Evolutionary conservation across 2,888 invertebrate species (phyloP), one percentile per base, ranked within the genome.

Genomic region (Apodemia zela): DNA sequence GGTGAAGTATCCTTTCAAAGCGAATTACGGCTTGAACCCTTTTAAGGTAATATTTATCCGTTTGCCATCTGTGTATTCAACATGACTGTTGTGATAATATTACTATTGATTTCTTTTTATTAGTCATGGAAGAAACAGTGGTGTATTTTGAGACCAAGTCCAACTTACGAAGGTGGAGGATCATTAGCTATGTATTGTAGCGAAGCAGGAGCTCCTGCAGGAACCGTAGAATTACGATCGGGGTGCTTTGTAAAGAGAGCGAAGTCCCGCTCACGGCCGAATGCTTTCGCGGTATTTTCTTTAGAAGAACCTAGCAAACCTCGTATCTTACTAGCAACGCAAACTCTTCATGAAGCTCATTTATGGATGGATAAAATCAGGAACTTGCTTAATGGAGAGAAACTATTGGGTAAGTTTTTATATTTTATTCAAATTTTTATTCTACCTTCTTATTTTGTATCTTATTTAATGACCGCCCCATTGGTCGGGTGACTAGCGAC

Each of bases 231-330:
- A 59, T 82, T 95, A 65, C 94, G 94, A 0, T 78, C 91, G 18
- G 93, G 93, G 58, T 93, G 94, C 61, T 84, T 93, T 33, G 89
- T 95, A 35, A 93, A 93, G 66, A 85, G 95, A 64, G 93, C 95
- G 4, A 94, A 94, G 73, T 95, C 95, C 17, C 93, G 94, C 71
- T 93, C 95, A 3, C 94, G 95, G 70, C 93, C 93, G 42, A 94
- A 94, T 75, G 95, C 95, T 13, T 95, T 95, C 75, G 95, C 95
- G 3, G 93, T 95, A 66, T 95, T 95, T 74, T 88, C 93, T 8
- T 75, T 87, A 0, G 91, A 89, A 15, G 89, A 92, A 61, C 93
- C 92, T 49, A 87, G 93, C 62, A 94, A 95, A 73, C 94, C 95
- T 0, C 84, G 94, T 15, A 81, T 95, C 17, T 93, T 94, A 67